Base-by-base conservation (phyloP, 1,140 invertebrate species). In the Trichoplusia ni region DNA sequence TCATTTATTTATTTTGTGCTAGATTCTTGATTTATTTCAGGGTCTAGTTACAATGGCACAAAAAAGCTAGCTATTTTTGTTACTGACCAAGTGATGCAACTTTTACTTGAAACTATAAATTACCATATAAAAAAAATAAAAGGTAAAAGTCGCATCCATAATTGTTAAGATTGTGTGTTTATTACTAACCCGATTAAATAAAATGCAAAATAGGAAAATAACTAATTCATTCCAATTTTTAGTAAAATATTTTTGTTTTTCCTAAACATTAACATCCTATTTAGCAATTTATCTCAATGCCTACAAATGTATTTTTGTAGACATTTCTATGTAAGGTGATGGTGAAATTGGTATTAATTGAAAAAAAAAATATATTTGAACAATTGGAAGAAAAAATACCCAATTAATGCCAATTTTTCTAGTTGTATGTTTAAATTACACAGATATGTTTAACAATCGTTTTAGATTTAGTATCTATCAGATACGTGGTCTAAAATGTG, bases 121-220 rank as follows among this genome's bases (percentile, higher is more conserved):
- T n/a, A n/a, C n/a, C n/a, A n/a, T n/a, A n/a, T n/a, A n/a, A n/a
- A n/a, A n/a, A n/a, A n/a, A n/a, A n/a, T n/a, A 19, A 19, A n/a
- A n/a, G 37, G 25, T 27, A 46, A 61, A 75, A 73, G 61, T 73
- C 46, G n/a, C 31, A 27, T 71, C 58, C 67, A 64, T 54, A 54
- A 44, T 31, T 54, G n/a, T 14, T 64, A 79, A 81, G 71, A 70
- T 62, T 76, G 76, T 78, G 73, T 81, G 76, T 81, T 71, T 73
- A 69, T 75, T 64, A 77, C 68, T 68, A 73, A 68, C 65, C 42
- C 6, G 16, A 11, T n/a, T n/a, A n/a, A n/a, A n/a, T 53, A 51
- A 51, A 62, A 58, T 42, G 38, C 9, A 40, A 56, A 56, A 58
- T 44, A 21, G 38, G 42, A 40, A 35, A 11, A 8, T 0, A 31